Percentiles rank a stretch among this genome's conserved stretches.
phyloP scores from a whole-genome alignment of 1,140 invertebrate species.

The Halyomorpha halys region DNA sequence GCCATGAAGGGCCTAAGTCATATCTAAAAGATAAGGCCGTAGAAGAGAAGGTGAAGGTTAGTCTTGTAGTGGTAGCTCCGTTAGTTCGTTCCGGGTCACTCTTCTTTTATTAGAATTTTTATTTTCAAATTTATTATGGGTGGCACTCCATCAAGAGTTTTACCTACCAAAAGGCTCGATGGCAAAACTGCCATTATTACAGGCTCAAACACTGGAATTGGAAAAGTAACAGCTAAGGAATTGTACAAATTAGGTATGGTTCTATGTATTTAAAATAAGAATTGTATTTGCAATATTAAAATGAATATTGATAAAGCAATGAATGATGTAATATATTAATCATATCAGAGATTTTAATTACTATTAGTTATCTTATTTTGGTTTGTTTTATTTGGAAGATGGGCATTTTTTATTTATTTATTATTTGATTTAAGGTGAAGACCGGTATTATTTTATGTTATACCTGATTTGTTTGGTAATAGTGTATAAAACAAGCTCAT shows the following conservation, averaged over 20 bases:
- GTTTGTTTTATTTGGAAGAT: not conserved
- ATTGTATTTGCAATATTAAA: not conserved
- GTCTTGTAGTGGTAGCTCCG: too few species aligned
- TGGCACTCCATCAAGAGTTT: conserved; percentile 30
- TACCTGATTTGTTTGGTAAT: not conserved
- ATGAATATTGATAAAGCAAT: not conserved
- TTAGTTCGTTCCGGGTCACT: too few species aligned
- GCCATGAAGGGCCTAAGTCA: too few species aligned
- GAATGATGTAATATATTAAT: not conserved
- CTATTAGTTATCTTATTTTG: too few species aligned
- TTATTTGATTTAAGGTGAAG: too few species aligned
- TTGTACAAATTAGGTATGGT: conserved; percentile 40
- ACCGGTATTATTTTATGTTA: too few species aligned
- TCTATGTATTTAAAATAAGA: not conserved
- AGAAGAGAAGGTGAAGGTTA: too few species aligned
- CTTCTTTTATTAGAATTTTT: too few species aligned
- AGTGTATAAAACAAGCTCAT: not conserved
- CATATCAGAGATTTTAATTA: too few species aligned
- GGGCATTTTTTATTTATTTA: too few species aligned
- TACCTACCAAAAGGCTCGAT: conserved; percentile 33
- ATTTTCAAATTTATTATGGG: conserved; percentile 22
- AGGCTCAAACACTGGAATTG: conserved; percentile 49
- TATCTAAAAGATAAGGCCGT: too few species aligned
- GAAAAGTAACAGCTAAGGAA: conserved; percentile 46
- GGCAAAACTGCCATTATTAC: conserved; percentile 50